Conservation (phyloP, 2,113 vertebrate species). For the Corvus cornix region DNA sequence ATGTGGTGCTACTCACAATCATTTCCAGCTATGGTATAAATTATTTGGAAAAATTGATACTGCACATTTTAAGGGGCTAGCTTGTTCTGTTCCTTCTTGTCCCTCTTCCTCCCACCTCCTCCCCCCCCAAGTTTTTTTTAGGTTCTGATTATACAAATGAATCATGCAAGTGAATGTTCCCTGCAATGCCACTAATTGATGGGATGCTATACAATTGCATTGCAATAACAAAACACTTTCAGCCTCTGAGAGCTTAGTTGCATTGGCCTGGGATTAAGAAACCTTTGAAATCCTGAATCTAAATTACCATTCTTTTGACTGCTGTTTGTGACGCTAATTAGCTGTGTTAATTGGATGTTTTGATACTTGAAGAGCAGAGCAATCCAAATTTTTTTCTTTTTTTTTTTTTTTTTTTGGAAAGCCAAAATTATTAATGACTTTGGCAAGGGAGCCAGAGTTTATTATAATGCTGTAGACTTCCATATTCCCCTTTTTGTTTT, state of each 20-base stretch:
- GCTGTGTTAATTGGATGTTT: slow-evolving; percentile 94
- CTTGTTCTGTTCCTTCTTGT: not conserved
- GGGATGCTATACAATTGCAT: slow-evolving; percentile 72
- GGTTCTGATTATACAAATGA: slow-evolving; percentile 65
- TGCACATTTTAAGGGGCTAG: slow-evolving; percentile 6
- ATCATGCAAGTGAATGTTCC: slow-evolving; percentile 55
- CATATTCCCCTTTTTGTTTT: slow-evolving; percentile 33
- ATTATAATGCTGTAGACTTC: slow-evolving; percentile 48
- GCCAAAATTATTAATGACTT: slow-evolving; percentile 80
- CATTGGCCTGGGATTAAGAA: slow-evolving; percentile 76
- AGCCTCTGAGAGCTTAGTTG: slow-evolving; percentile 73
- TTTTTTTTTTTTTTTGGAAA: slow-evolving; percentile 61
- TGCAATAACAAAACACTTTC: slow-evolving; percentile 74
- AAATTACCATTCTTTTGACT: slow-evolving; percentile 82
- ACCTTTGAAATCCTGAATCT: slow-evolving; percentile 81
- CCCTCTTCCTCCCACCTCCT: not conserved
- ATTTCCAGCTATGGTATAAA: slow-evolving; percentile 20
- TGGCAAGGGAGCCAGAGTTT: slow-evolving; percentile 67
- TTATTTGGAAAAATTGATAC: slow-evolving; percentile 35
- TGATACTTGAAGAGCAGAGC: slow-evolving; percentile 87
- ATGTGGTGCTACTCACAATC: not conserved
- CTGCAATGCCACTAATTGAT: slow-evolving; percentile 74
- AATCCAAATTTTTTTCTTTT: slow-evolving; percentile 66
- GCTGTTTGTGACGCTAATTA: slow-evolving; percentile 92
- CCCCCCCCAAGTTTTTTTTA: not conserved